phyloP scores from a whole-genome alignment of 2,888 invertebrate species.

The Meteorus colon region DNA sequence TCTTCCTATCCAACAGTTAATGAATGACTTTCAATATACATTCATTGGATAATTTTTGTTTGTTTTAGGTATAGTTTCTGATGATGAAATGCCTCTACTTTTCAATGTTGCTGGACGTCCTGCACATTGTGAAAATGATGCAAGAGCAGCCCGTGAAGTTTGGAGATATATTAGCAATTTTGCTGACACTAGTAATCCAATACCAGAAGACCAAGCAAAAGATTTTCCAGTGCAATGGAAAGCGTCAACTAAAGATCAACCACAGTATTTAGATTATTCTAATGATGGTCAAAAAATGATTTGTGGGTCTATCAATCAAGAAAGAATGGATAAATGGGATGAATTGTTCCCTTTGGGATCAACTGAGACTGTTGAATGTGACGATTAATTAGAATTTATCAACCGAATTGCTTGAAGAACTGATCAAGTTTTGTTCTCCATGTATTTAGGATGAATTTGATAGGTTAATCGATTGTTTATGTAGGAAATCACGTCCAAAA shows the following conservation, averaged over 20 bases:
- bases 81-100: slow-evolving; percentile 76
- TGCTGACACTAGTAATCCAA: slow-evolving; percentile 73
- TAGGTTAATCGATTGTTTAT: too few relatives aligned
- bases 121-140: slow-evolving; percentile 70
- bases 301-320: slow-evolving; percentile 67
- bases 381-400: too few relatives aligned
- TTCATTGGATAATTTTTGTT: too few relatives aligned
- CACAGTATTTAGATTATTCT: slow-evolving; percentile 69
- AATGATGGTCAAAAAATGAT: slow-evolving; percentile 68
- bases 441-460: too few relatives aligned
- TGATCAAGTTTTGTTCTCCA: too few relatives aligned
- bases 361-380: too few relatives aligned
- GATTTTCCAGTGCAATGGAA: slow-evolving; percentile 65
- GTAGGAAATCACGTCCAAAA: too few relatives aligned
- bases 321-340: slow-evolving; percentile 72
- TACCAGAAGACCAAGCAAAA: slow-evolving; percentile 63
- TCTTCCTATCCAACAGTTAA: too few relatives aligned
- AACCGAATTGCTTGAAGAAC: too few relatives aligned
- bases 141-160: slow-evolving; percentile 71
- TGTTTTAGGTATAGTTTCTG: slow-evolving; percentile 72
- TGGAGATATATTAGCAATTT: slow-evolving; percentile 74
- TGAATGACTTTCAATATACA: too few relatives aligned
- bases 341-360: slow-evolving; percentile 42
- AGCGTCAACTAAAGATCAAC: slow-evolving; percentile 70
- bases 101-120: slow-evolving; percentile 71